These are phyloP conservation scores for Vannuccia rotundouncinata DNA, from an alignment of 2,888 invertebrate genomes.

Conservation along the genomic window DNA sequence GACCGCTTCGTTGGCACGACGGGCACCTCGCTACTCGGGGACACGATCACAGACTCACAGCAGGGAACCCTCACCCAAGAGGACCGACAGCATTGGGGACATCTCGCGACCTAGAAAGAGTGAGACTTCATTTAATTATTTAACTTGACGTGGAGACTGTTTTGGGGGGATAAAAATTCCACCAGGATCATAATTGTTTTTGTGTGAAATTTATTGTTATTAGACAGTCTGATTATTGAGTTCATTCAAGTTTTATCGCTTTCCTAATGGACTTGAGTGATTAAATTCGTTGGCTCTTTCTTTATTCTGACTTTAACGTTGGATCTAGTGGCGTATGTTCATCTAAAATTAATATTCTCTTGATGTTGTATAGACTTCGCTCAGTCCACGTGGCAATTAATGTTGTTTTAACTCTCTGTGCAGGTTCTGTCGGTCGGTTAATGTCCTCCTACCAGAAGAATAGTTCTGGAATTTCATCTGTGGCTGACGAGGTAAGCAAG, in stretches of 20 bases:
- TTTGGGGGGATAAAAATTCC: no score
- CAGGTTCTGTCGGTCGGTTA: neutral
- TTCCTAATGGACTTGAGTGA: no score
- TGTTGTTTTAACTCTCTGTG: neutral
- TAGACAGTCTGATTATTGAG: neutral
- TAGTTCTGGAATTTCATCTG: neutral
- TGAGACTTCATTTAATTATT: neutral
- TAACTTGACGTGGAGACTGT: neutral
- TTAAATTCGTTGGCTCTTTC: no score
- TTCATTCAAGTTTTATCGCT: no score
- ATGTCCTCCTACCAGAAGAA: constrained; percentile 5
- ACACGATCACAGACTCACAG: constrained; percentile 13
- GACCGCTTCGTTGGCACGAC: neutral
- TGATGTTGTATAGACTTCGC: no score
- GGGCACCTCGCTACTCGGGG: neutral
- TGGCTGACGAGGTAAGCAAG: neutral
- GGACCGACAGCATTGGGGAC: neutral
- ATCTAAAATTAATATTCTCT: neutral
- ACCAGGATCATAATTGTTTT: no score
- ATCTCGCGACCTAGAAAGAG: neutral
- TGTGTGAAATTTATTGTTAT: no score
- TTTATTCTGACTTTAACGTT: no score
- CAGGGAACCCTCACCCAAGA: neutral
- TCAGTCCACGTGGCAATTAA: neutral
- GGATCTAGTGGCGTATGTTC: neutral